A percentile compares a stretch with the other conserved stretches of the same genome.
phyloP scores from a whole-genome alignment of 2,888 invertebrate species.

The Xanthorhoe spadicearia region DNA sequence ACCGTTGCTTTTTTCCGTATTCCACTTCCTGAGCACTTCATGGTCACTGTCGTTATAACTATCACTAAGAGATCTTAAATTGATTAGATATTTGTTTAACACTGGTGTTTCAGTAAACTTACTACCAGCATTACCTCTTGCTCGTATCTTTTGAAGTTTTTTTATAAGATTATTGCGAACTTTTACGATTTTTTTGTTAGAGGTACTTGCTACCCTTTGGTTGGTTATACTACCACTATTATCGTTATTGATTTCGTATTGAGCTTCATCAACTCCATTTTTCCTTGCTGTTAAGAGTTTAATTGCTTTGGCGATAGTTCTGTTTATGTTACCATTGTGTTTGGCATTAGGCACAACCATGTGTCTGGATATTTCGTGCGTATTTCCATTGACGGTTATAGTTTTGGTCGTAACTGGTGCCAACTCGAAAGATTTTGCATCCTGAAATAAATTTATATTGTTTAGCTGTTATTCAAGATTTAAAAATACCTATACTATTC shows the following conservation, averaged over 20 bases:
- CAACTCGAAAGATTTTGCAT: slow-evolving; percentile 24
- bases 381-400: slow-evolving; percentile 24
- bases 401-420: slow-evolving; percentile 28
- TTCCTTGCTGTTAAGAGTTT: background rate
- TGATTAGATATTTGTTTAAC: background rate
- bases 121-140: background rate
- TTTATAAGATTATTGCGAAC: background rate
- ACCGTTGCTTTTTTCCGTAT: background rate
- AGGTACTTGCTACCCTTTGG: background rate
- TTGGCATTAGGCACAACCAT: slow-evolving; percentile 25
- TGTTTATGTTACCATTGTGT: background rate
- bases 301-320: background rate
- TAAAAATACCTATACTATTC: background rate
- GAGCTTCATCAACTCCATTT: background rate
- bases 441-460: slow-evolving; percentile 20
- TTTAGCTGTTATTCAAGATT: background rate
- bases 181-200: background rate
- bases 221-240: background rate
- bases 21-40: background rate
- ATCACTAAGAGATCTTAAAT: background rate
- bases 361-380: slow-evolving; percentile 30
- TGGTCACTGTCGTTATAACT: background rate
- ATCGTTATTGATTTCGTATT: background rate
- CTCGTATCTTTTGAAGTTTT: background rate
- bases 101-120: background rate